Evolutionary conservation across 1,140 invertebrate species (phyloP).

Genomic region (Cecropterus lyciades): DNA sequence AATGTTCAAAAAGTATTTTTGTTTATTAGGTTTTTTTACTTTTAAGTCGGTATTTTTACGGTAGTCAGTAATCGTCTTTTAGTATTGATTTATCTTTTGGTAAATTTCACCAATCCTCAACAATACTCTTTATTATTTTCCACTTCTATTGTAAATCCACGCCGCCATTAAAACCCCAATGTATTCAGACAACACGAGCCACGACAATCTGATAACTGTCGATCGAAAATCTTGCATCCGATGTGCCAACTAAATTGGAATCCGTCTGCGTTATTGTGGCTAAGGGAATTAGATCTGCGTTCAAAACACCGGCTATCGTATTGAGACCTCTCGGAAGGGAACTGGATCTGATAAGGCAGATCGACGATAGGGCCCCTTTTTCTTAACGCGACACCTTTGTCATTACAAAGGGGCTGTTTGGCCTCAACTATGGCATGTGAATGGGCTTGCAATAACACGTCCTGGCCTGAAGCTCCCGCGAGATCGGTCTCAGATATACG

Average conservation of each 20-base stretch:
- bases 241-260: constrained; percentile 70
- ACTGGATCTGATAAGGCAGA: constrained; percentile 82
- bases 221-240: constrained; percentile 44
- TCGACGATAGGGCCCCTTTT: constrained; percentile 80
- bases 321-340: constrained; percentile 82
- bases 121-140: neutral
- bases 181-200: constrained; percentile 37
- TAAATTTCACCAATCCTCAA: constrained; percentile 2
- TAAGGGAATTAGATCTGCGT: constrained; percentile 76
- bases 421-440: constrained; percentile 79
- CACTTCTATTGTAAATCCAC: constrained; percentile 9
- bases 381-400: constrained; percentile 83
- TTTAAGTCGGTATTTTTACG: no score
- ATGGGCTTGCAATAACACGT: constrained; percentile 79
- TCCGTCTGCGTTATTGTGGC: constrained; percentile 65
- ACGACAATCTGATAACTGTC: constrained; percentile 30
- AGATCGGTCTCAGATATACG: constrained; percentile 80
- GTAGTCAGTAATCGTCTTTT: no score
- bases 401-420: constrained; percentile 81
- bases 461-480: constrained; percentile 71
- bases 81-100: neutral
- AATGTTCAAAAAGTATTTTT: neutral
- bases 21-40: neutral
- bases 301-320: constrained; percentile 75
- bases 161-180: constrained; percentile 29